phyloP scores from a whole-genome alignment of 1,140 invertebrate species.

The Drosophila albomicans region DNA sequence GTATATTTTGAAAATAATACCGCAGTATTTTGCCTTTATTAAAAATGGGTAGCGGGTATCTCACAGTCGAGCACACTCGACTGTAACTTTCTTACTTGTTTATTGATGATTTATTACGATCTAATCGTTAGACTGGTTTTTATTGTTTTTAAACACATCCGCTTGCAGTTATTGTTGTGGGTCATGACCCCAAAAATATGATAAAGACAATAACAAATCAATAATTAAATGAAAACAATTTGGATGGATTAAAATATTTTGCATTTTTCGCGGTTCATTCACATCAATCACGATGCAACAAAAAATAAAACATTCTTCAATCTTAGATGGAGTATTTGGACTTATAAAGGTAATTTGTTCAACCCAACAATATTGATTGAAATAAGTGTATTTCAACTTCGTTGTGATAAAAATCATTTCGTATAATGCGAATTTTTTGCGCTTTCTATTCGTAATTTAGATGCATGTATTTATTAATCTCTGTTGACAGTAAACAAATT shows the following conservation, averaged over 20 bases:
- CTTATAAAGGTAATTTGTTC: background rate
- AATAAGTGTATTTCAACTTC: constrained; percentile 5
- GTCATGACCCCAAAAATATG: constrained; percentile 6
- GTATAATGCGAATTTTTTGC: no score
- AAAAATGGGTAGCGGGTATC: no score
- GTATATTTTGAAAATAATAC: no score
- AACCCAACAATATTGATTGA: background rate
- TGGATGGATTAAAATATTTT: constrained; percentile 25
- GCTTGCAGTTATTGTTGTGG: background rate
- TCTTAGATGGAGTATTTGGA: background rate
- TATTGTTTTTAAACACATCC: constrained; percentile 14
- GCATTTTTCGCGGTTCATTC: constrained; percentile 12
- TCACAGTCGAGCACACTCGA: no score
- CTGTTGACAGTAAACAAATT: constrained; percentile 17
- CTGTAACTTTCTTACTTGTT: no score
- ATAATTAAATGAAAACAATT: constrained; percentile 27
- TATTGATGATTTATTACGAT: background rate
- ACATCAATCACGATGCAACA: background rate
- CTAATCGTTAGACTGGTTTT: constrained; percentile 10
- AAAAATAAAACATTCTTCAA: constrained; percentile 24
- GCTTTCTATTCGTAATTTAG: background rate
- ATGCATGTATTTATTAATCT: constrained; percentile 11
- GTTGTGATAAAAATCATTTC: background rate
- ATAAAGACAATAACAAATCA: constrained; percentile 30
- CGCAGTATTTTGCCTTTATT: no score